phyloP scores from a whole-genome alignment of 1,140 invertebrate species.

The Drosophila mayri region DNA sequence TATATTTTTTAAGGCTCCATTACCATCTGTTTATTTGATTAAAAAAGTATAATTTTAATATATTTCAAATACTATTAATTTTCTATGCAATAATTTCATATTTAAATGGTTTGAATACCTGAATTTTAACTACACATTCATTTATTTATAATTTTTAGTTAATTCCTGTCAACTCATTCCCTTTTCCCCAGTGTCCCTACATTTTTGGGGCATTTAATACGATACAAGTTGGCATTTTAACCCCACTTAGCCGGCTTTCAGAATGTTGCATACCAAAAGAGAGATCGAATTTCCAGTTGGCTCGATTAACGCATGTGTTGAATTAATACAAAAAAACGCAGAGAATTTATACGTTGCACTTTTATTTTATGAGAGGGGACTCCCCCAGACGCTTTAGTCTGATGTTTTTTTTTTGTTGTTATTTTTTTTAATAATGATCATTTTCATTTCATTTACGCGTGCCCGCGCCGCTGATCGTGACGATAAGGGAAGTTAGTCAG shows the following conservation, averaged over 20 bases:
- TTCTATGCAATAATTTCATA: too few species aligned
- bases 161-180: neutral
- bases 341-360: slow-evolving; percentile 63
- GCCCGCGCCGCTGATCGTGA: slow-evolving; percentile 59
- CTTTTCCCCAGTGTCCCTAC: slow-evolving; percentile 5
- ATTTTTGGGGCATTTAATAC: slow-evolving; percentile 34
- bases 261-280: slow-evolving; percentile 52
- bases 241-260: slow-evolving; percentile 72
- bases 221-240: slow-evolving; percentile 39
- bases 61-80: too few species aligned
- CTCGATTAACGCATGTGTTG: slow-evolving; percentile 78
- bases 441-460: slow-evolving; percentile 83
- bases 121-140: neutral
- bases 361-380: slow-evolving; percentile 55
- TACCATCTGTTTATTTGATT: too few species aligned
- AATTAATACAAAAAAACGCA: slow-evolving; percentile 56
- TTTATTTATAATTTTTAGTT: neutral
- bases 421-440: slow-evolving; percentile 77
- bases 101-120: too few species aligned
- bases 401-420: neutral
- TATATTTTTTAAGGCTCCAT: too few species aligned
- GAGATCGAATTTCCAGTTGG: slow-evolving; percentile 67
- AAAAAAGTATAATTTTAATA: too few species aligned
- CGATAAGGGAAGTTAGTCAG: slow-evolving; percentile 63
- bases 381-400: slow-evolving; percentile 21